phyloP scores from a whole-genome alignment of 2,113 vertebrate genomes.

The Peucedramus taeniatus region DNA sequence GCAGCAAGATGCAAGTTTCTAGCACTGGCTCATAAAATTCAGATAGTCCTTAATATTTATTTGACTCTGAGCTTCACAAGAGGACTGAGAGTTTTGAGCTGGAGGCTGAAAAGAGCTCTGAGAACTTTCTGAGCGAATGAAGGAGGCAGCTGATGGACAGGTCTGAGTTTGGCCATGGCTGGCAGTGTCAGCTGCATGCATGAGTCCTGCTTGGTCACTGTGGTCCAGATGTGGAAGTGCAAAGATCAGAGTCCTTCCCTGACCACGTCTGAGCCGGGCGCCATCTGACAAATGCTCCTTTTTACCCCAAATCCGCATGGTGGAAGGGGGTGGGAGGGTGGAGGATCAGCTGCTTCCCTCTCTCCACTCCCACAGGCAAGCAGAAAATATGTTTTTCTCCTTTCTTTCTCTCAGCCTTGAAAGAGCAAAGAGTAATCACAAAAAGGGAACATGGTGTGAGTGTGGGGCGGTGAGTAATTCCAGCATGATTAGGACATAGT shows the following conservation, averaged over 20 bases:
- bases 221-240: neutral
- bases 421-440: neutral
- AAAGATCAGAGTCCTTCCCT: neutral
- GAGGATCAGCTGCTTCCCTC: neutral
- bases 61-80: neutral
- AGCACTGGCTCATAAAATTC: neutral
- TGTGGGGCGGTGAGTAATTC: neutral
- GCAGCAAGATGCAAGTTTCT: neutral
- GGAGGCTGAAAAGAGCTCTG: neutral
- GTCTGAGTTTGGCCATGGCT: neutral
- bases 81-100: neutral
- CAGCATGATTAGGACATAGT: neutral
- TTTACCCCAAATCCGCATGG: rapidly evolving
- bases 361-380: rapidly evolving
- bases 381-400: neutral
- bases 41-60: neutral
- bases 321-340: neutral
- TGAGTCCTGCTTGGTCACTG: neutral
- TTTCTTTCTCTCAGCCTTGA: neutral
- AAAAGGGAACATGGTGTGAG: neutral
- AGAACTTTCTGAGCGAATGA: neutral
- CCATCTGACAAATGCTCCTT: neutral
- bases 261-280: rapidly evolving
- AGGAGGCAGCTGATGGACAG: neutral
- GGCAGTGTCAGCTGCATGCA: rapidly evolving